Evolutionary conservation across 1,140 invertebrate species (phyloP).

Genomic region (Holcopasites calliopsidis): DNA sequence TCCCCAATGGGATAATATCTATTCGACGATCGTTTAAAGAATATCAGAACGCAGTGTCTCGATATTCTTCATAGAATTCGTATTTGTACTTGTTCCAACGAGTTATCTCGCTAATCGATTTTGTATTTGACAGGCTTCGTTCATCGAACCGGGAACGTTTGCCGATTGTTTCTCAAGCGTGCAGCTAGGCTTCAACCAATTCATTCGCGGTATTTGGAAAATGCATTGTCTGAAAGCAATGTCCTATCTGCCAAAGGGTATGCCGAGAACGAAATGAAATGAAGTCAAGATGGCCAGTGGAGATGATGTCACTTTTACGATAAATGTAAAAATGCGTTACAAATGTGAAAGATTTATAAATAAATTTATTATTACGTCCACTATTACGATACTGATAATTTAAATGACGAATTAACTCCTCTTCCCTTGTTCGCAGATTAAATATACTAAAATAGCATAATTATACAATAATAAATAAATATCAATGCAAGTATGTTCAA

Average conservation of each 20-base stretch:
- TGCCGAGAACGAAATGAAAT: slow-evolving; percentile 19
- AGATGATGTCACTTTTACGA: no score
- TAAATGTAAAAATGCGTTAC: no score
- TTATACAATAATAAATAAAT: no score
- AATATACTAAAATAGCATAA: no score
- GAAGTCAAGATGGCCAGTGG: slow-evolving; percentile 10
- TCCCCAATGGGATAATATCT: background rate
- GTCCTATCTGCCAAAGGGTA: background rate
- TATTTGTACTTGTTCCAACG: slow-evolving; percentile 1
- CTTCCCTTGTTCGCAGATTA: no score
- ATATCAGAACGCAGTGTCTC: background rate
- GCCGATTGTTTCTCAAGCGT: slow-evolving; percentile 32
- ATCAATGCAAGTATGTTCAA: no score
- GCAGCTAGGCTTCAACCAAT: slow-evolving; percentile 5
- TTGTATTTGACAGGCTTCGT: slow-evolving; percentile 40
- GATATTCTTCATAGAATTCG: background rate
- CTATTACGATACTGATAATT: no score
- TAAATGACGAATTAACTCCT: no score
- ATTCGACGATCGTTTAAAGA: background rate
- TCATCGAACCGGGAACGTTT: slow-evolving; percentile 26
- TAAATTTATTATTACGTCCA: no score
- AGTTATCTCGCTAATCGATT: slow-evolving; percentile 22
- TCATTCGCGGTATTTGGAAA: slow-evolving; percentile 25
- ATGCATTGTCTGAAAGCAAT: slow-evolving; percentile 24
- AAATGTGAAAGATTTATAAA: no score